A percentile compares a stretch with the other conserved stretches of the same genome.
Evolutionary conservation across 2,113 vertebrate genomes (phyloP).

Genomic region (Antechinus stuartii): DNA sequence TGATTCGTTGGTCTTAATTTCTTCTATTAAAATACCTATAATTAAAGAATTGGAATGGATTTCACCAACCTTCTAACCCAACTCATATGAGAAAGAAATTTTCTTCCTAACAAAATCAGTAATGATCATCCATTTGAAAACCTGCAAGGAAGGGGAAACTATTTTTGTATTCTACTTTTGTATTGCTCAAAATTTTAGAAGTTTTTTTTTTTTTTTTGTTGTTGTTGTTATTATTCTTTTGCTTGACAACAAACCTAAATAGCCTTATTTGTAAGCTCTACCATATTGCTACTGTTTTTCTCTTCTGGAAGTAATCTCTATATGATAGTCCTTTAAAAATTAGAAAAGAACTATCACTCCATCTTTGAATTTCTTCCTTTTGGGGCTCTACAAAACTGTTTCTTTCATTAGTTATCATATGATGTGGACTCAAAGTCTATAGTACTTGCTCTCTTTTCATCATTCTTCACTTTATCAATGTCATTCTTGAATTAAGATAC

Average conservation of each 20-base stretch:
- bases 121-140: not conserved
- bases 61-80: not conserved
- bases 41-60: not conserved
- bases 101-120: not conserved
- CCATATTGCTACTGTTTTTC: not conserved
- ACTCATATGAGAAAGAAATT: not conserved
- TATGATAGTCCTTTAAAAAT: not conserved
- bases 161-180: not conserved
- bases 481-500: not conserved
- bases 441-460: not conserved
- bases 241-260: not conserved
- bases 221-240: no score
- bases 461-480: not conserved
- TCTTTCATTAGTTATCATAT: not conserved
- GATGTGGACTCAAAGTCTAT: not conserved
- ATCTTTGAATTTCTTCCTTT: not conserved
- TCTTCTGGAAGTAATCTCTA: not conserved
- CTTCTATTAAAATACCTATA: not conserved
- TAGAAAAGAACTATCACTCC: not conserved
- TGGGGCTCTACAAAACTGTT: not conserved
- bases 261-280: not conserved
- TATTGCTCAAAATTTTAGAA: not conserved
- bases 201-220: not conserved
- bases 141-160: not conserved
- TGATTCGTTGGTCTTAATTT: not conserved